Base-by-base conservation (phyloP, 2,888 invertebrate species). In the Orthosia cruda region DNA sequence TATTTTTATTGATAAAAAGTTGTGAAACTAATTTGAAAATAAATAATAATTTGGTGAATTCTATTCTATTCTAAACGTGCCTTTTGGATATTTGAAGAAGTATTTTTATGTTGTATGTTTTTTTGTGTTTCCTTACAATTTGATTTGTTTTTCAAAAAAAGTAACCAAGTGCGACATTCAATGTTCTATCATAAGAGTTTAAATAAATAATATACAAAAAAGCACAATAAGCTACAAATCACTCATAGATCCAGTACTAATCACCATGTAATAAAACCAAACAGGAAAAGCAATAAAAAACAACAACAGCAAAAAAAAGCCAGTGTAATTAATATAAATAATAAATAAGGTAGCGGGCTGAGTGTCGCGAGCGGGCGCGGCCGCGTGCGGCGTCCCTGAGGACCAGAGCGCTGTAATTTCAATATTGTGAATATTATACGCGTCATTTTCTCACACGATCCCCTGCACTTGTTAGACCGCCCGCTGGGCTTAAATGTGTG, bases 361-460 rank as follows among this genome's bases (percentile, higher is more conserved):
- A 88, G 88, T 88, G 88, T 89, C 82, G 85, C 90, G 86, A 83
- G 88, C 88, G 87, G 77, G 89, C 74, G 89, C 85, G 89, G 89
- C 87, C 89, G 90, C 89, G 90, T 88, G 90, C 89, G 71, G 59
- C 59, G 78, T 92, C 94, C 90, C 93, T 61, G 49, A 93, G 92
- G 94, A 90, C 80, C 67, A 75, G 81, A 77, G 86, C 85, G 85
- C 88, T 87, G 91, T 91, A 90, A 92, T 92, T 92, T 90, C 94
- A 92, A 94, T 94, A 93, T 94, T 92, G 94, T 92, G 94, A 94
- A 94, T 94, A 94, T 94, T 94, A 93, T 92, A 90, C 93, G 91
- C 90, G 92, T 90, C 92, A 91, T 93, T 92, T 95, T 96, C 95
- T 95, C 95, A 95, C 95, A 94, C 89, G 88, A 88, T 83, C 85